These are phyloP conservation scores for Dasyprocta punctata DNA, from an alignment of 2,113 vertebrate genomes.

Conservation along the genomic window DNA sequence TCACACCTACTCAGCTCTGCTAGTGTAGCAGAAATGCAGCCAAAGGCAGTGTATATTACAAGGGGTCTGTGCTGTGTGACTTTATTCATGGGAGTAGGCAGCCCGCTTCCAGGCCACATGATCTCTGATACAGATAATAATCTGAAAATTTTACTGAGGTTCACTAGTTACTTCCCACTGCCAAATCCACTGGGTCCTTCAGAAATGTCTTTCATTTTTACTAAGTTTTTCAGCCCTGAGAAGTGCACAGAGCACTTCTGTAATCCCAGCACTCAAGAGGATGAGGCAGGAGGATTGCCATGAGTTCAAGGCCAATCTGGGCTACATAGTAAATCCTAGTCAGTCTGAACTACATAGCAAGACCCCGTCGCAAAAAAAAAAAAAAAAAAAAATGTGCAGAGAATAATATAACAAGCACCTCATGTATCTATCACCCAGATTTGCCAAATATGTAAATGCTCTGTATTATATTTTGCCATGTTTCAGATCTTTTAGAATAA, in stretches of 20 bases:
- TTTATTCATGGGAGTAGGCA: background rate
- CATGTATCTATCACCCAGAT: background rate
- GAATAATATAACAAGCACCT: background rate
- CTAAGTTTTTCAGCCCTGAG: background rate
- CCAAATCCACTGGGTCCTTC: background rate
- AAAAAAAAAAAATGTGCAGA: background rate
- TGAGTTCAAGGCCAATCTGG: background rate
- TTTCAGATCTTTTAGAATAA: constrained; percentile 27
- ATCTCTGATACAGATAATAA: background rate
- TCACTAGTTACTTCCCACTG: background rate
- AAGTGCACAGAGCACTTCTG: background rate
- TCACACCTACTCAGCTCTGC: background rate
- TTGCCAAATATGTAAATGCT: background rate
- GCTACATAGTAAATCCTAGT: background rate
- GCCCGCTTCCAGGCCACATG: background rate
- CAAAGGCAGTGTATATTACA: background rate
- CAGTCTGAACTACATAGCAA: background rate
- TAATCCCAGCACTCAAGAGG: background rate
- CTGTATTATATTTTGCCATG: background rate
- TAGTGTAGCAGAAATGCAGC: background rate
- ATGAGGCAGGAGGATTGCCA: background rate
- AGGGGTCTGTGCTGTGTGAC: background rate
- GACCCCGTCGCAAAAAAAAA: background rate
- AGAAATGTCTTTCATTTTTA: background rate
- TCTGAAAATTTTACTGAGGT: background rate